A percentile compares a stretch with the other conserved stretches of the same genome.
These are phyloP conservation scores for Galerucella nymphaeae DNA, from an alignment of 2,888 invertebrate genomes.

Conservation along the genomic window DNA sequence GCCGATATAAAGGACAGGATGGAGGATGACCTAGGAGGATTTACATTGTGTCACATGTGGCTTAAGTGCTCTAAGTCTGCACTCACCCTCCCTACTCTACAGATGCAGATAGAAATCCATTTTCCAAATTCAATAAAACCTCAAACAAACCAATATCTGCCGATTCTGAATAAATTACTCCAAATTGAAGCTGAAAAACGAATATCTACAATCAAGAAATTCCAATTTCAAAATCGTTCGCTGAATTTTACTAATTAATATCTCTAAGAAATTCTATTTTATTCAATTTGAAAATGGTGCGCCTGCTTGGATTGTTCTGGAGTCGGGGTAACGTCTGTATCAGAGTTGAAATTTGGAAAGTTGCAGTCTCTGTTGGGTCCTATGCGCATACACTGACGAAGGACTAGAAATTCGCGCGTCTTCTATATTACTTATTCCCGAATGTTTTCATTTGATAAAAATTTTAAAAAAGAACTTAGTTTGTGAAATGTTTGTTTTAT, in stretches of 20 bases:
- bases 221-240: conserved; percentile 33
- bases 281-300: conserved; percentile 37
- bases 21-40: too few relatives aligned
- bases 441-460: neutral
- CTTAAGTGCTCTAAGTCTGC: too few relatives aligned
- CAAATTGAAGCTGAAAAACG: neutral
- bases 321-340: conserved; percentile 53
- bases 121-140: neutral
- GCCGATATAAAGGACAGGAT: too few relatives aligned
- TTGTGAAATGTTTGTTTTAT: neutral
- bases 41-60: too few relatives aligned
- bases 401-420: conserved; percentile 17
- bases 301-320: conserved; percentile 50
- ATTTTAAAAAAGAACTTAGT: neutral
- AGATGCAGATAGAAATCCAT: too few relatives aligned
- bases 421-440: conserved; percentile 8
- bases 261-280: conserved; percentile 16
- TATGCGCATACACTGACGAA: conserved; percentile 42
- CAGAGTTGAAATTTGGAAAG: conserved; percentile 47
- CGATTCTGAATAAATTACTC: conserved; percentile 18
- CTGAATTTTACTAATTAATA: conserved; percentile 39
- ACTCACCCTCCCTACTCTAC: too few relatives aligned
- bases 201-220: conserved; percentile 17
- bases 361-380: conserved; percentile 54
- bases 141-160: conserved; percentile 8